Evolutionary conservation across 1,140 invertebrate species (phyloP).

Genomic region (Drosophila eugracilis): DNA sequence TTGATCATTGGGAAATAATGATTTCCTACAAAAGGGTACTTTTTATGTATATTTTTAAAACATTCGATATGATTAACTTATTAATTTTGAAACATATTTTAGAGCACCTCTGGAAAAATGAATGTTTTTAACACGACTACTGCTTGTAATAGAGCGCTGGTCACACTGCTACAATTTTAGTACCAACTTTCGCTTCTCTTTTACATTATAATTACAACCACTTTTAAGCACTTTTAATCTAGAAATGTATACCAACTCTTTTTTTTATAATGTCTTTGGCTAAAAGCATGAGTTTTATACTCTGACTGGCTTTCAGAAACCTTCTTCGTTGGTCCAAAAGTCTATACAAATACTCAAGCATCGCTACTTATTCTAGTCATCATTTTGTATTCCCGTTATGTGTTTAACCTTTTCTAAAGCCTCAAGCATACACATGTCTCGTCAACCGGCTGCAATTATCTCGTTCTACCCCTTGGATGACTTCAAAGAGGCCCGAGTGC

Average conservation of each 20-base stretch:
- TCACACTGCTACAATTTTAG: neutral
- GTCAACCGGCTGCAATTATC: conserved; percentile 14
- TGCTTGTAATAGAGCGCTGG: neutral
- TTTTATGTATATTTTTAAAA: neutral
- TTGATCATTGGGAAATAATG: neutral
- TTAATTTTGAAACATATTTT: neutral
- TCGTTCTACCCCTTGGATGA: conserved; percentile 15
- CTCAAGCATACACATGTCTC: conserved; percentile 1
- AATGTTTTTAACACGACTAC: neutral
- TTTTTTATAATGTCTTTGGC: too few relatives aligned
- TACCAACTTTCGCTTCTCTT: too few relatives aligned
- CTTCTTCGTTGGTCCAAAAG: neutral
- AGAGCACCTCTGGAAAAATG: neutral
- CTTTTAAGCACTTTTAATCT: too few relatives aligned
- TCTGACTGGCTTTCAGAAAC: too few relatives aligned
- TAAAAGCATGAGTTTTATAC: too few relatives aligned
- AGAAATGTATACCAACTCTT: too few relatives aligned
- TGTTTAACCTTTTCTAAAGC: conserved; percentile 1
- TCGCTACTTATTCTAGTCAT: neutral
- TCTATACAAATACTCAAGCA: neutral
- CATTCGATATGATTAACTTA: neutral
- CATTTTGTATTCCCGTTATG: neutral
- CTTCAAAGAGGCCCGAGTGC: conserved; percentile 30
- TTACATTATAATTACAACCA: too few relatives aligned
- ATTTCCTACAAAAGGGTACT: neutral